Conservation (phyloP, 2,888 invertebrate species). For the Hypolimnas misippus region DNA sequence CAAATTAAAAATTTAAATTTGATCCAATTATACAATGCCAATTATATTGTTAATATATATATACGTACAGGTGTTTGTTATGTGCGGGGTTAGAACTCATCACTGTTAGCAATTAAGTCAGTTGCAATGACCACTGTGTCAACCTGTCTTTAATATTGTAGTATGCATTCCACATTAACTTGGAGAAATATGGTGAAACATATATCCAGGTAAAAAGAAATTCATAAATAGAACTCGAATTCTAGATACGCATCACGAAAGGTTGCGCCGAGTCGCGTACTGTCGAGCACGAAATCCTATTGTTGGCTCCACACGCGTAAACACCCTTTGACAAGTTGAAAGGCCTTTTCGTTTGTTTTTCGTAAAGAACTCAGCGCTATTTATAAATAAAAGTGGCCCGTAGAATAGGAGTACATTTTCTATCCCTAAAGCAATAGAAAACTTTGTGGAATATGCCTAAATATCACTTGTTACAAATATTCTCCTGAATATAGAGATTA, state of each 20-base stretch:
- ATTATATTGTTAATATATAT: no score
- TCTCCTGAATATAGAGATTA: no score
- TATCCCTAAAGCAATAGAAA: background rate
- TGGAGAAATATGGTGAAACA: background rate
- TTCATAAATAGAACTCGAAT: background rate
- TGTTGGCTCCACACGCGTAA: slow-evolving; percentile 38
- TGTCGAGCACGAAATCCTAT: slow-evolving; percentile 42
- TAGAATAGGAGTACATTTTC: slow-evolving; percentile 3
- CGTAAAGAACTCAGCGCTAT: slow-evolving; percentile 25
- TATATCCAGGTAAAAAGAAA: background rate
- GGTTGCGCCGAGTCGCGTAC: slow-evolving; percentile 26
- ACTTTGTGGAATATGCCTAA: background rate
- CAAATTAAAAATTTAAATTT: no score
- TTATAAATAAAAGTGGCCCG: slow-evolving; percentile 26
- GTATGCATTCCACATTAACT: background rate
- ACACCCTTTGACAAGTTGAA: slow-evolving; percentile 44
- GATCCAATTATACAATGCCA: no score
- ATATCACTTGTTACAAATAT: no score
- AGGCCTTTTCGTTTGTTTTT: slow-evolving; percentile 22
- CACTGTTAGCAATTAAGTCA: no score
- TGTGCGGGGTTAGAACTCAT: no score
- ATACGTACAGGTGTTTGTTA: no score
- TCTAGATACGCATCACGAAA: slow-evolving; percentile 18
- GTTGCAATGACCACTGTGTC: no score
- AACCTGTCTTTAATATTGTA: no score